Conservation (phyloP, 2,113 vertebrate genomes). For the Lagopus muta region DNA sequence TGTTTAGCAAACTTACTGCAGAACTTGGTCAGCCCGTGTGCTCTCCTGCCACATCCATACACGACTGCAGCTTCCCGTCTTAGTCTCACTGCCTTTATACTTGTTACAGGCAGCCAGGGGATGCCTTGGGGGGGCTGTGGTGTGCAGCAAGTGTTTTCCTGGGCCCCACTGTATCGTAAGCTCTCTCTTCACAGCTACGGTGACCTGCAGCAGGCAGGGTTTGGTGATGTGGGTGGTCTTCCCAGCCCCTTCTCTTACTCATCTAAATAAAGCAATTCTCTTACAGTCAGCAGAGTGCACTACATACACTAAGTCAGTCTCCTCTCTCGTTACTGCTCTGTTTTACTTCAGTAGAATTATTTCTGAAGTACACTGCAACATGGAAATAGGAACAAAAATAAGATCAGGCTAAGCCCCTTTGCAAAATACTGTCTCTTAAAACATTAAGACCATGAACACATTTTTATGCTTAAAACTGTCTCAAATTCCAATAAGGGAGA, state of each 20-base stretch:
- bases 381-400: background rate
- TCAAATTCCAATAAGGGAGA: background rate
- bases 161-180: background rate
- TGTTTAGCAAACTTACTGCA: background rate
- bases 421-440: background rate
- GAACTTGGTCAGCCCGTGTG: background rate
- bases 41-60: rapidly evolving
- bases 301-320: background rate
- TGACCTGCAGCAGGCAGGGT: background rate
- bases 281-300: background rate
- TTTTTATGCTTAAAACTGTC: background rate
- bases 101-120: background rate
- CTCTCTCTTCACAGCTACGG: background rate
- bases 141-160: background rate
- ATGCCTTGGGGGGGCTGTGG: background rate
- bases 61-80: background rate
- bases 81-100: background rate
- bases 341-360: background rate
- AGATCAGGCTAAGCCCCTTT: background rate
- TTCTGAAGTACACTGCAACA: slow-evolving; percentile 1
- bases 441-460: background rate
- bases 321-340: background rate
- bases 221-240: background rate
- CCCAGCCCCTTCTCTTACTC: background rate
- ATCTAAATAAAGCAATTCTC: background rate